phyloP scores from a whole-genome alignment of 2,113 vertebrate genomes.

The Perca flavescens region DNA sequence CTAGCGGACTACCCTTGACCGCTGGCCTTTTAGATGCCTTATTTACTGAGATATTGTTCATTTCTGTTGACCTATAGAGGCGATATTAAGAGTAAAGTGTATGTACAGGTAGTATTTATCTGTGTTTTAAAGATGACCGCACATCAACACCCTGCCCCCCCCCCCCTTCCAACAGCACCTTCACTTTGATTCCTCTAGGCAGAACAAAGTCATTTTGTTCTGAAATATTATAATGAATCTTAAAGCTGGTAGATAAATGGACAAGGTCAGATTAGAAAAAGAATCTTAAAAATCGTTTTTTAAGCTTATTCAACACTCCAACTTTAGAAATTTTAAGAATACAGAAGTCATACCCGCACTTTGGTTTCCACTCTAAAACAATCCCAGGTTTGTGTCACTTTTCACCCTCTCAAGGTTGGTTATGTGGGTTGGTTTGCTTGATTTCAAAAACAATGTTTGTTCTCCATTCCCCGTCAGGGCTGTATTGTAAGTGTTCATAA shows the following conservation, averaged over 20 bases:
- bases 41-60: conserved; percentile 81
- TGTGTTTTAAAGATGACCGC: conserved; percentile 71
- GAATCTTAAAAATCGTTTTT: conserved; percentile 8
- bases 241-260: conserved; percentile 28
- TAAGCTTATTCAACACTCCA: conserved; percentile 24
- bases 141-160: conserved; percentile 59
- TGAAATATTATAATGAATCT: conserved; percentile 18
- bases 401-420: conserved; percentile 43
- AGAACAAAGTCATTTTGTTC: conserved; percentile 14
- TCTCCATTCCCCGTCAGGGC: conserved; percentile 50
- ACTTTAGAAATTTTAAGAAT: conserved; percentile 21
- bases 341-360: conserved; percentile 3
- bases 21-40: conserved; percentile 86
- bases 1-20: conserved; percentile 69
- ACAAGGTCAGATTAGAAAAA: conserved; percentile 21
- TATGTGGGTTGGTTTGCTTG: conserved; percentile 50
- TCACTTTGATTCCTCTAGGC: conserved; percentile 38
- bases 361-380: conserved; percentile 18
- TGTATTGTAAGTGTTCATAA: conserved; percentile 67
- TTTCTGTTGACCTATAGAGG: conserved; percentile 74
- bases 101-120: conserved; percentile 83
- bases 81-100: conserved; percentile 78
- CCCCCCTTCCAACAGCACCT: conserved; percentile 23
- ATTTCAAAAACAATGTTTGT: conserved; percentile 56
- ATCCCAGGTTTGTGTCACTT: conserved; percentile 42